phyloP scores from a whole-genome alignment of 2,113 vertebrate genomes.

The Gallinago undulata region DNA sequence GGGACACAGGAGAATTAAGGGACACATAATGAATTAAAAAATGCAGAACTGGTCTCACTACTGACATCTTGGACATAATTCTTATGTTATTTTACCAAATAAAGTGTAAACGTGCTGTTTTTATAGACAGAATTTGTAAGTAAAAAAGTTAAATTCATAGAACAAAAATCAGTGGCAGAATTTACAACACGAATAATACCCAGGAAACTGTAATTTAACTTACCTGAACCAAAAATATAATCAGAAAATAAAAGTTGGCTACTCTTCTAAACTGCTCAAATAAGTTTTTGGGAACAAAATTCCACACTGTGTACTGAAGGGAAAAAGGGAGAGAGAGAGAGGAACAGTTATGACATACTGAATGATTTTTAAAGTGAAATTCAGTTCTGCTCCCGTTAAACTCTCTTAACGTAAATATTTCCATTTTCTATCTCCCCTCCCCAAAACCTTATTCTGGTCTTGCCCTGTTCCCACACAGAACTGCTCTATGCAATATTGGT shows the following conservation, averaged over 20 bases:
- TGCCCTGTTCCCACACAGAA: background rate
- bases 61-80: background rate
- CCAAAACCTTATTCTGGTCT: background rate
- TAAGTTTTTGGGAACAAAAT: slow-evolving; percentile 98
- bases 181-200: background rate
- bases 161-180: background rate
- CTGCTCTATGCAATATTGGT: background rate
- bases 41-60: background rate
- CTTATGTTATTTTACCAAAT: background rate
- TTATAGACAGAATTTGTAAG: background rate
- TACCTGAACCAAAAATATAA: slow-evolving; percentile 99
- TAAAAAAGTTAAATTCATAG: background rate
- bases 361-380: background rate
- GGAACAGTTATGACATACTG: background rate
- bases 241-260: slow-evolving; percentile 99
- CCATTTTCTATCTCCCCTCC: background rate
- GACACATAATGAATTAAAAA: background rate
- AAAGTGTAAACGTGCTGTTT: background rate
- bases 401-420: background rate
- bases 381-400: background rate
- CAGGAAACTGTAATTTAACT: slow-evolving; percentile 34
- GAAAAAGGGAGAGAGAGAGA: background rate
- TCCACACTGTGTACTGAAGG: slow-evolving; percentile 94
- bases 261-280: slow-evolving; percentile 99
- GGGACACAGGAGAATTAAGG: background rate